Evolutionary conservation across 1,140 invertebrate genomes (phyloP), one percentile per base, ranked within the genome.

Genomic region (Bombus consobrinus): DNA sequence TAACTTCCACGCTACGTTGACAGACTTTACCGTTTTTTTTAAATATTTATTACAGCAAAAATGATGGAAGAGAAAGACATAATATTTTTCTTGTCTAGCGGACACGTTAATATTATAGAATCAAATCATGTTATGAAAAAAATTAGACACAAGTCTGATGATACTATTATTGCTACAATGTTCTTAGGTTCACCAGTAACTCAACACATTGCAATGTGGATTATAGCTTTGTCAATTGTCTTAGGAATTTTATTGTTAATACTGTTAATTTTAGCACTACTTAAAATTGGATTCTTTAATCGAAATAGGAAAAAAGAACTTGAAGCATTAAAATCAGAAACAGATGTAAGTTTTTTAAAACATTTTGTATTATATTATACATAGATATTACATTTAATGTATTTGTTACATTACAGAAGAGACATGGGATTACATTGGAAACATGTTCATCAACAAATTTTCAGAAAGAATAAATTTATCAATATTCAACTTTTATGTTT

Each of bases 271-370:
- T 74, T 93, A 37, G 91, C 85, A 72, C 87, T 95, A 8, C 81
- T 94, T 62, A 94, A 94, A 89, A 86, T 95, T 41, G 95, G 95
- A 41, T 95, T 95, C 79, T 95, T 95, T 68, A 88, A 93, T 53
- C 87, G 94, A 79, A 94, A 93, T 75, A 93, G 91, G 68, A 94
- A 89, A 76, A 83, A 93, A 68, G 91, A 95, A 62, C 88, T 95
- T 18, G 83, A 93, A 73, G 91, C 89, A 9, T 85, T 95, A 25
- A 94, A 91, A 87, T 89, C 77, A 4, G 39, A 79, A 57, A 76
- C 76, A 39, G 37, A 86, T 43, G 86, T 90, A 88, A 75, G 87
- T 81, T 76, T 57, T 47, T n/a, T 22, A 47, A 71, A 41, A 39
- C n/a, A 39, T 43, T 62, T n/a, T 25, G 2, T 39, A 53, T 6